phyloP scores from a whole-genome alignment of 2,888 invertebrate species.

The Euclidia mi region DNA sequence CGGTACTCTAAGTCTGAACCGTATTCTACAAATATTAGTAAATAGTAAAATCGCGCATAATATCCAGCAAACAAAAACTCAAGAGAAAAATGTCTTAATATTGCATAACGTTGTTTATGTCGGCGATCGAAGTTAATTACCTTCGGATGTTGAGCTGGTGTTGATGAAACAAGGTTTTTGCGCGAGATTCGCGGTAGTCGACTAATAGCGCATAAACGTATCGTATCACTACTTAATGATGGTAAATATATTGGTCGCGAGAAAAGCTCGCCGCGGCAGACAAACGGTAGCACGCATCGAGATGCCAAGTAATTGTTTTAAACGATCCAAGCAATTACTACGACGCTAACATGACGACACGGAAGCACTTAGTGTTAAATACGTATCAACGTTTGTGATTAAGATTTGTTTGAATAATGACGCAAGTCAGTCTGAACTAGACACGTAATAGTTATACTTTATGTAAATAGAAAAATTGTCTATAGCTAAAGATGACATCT shows the following conservation, averaged over 20 bases:
- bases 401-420: too few species aligned
- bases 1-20: too few species aligned
- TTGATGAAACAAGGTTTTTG: conserved; percentile 84
- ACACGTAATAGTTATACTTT: too few species aligned
- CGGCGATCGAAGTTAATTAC: conserved; percentile 78
- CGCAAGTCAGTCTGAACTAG: too few species aligned
- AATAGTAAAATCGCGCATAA: not conserved
- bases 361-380: not conserved
- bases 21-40: too few species aligned
- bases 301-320: conserved; percentile 67
- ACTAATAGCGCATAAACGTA: conserved; percentile 74
- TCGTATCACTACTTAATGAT: conserved; percentile 69
- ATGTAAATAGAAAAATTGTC: too few species aligned
- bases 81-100: conserved; percentile 14
- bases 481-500: too few species aligned
- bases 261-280: conserved; percentile 42
- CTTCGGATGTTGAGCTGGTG: conserved; percentile 70
- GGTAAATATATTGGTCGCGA: conserved; percentile 75
- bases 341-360: conserved; percentile 59
- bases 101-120: conserved; percentile 62
- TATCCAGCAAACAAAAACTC: not conserved
- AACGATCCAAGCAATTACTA: conserved; percentile 50
- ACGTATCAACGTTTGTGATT: not conserved
- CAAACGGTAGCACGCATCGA: conserved; percentile 29
- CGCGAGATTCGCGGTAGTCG: conserved; percentile 73